Evolutionary conservation across 2,888 invertebrate species (phyloP).

Genomic region (Didymodactylos carnosus): DNA sequence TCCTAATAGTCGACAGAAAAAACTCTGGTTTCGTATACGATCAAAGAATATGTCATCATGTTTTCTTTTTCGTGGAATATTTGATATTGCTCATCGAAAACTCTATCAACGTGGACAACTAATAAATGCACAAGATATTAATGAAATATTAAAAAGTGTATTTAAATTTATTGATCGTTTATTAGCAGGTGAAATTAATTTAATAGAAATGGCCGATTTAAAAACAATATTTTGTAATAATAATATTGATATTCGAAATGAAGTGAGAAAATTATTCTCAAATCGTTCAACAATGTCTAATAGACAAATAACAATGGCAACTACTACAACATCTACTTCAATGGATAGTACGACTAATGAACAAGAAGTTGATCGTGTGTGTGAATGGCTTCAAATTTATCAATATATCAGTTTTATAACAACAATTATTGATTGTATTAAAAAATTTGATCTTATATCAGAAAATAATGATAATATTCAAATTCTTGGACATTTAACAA

Average conservation of each 20-base stretch:
- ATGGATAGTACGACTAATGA: not conserved
- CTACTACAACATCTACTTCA: not conserved
- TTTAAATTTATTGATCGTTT: not conserved
- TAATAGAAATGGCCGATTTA: not conserved
- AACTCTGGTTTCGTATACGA: not conserved
- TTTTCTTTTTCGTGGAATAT: not conserved
- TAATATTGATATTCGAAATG: not conserved
- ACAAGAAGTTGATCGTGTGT: not conserved
- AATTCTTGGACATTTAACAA: not conserved
- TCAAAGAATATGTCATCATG: not conserved
- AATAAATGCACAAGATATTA: not conserved
- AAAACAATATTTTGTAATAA: not conserved
- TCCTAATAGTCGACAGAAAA: not conserved
- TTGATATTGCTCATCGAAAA: not conserved
- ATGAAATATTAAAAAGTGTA: not conserved
- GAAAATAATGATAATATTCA: not conserved
- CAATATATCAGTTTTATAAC: not conserved
- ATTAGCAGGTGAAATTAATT: not conserved
- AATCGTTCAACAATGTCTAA: not conserved
- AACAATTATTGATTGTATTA: not conserved
- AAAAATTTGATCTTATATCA: not conserved
- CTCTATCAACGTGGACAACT: too few relatives aligned
- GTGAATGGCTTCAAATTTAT: not conserved
- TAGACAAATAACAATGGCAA: not conserved
- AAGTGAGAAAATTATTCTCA: not conserved